Conservation (phyloP, 2,113 vertebrate species). For the Toxotes chatareus region DNA sequence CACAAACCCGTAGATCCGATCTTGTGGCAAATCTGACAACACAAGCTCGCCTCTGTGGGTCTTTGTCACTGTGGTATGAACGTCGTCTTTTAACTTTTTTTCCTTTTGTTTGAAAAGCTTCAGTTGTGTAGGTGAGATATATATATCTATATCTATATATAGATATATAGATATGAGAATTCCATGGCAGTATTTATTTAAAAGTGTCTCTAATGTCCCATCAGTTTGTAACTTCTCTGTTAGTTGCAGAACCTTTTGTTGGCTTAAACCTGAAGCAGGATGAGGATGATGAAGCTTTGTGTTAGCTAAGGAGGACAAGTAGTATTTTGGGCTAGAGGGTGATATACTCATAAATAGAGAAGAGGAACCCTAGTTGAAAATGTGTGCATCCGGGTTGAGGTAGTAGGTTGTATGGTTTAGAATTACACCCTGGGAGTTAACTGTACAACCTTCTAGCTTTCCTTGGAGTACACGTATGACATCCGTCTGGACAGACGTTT, state of each 20-base stretch:
- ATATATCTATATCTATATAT: neutral
- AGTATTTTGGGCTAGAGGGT: neutral
- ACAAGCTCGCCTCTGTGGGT: conserved; percentile 99
- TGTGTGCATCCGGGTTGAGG: conserved; percentile 99
- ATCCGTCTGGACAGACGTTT: conserved; percentile 76
- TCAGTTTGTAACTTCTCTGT: neutral
- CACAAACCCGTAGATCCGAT: conserved; percentile 99
- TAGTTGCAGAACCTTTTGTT: neutral
- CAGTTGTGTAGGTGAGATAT: neutral
- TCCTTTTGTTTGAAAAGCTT: conserved; percentile 1
- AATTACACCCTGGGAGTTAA: conserved; percentile 99
- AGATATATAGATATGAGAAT: neutral
- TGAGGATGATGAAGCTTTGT: neutral
- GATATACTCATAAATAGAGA: conserved; percentile 1
- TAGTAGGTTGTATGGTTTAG: conserved; percentile 99
- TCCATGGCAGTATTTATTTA: neutral
- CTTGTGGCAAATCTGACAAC: conserved; percentile 95
- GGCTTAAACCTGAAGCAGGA: conserved; percentile 3
- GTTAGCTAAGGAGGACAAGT: neutral
- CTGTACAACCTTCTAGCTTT: conserved; percentile 99
- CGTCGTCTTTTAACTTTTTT: conserved; percentile 57
- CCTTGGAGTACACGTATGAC: conserved; percentile 99
- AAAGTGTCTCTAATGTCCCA: neutral
- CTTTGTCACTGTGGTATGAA: conserved; percentile 94
- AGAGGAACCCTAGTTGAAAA: conserved; percentile 76